These are phyloP conservation scores for Coreoperca whiteheadi DNA, from an alignment of 2,113 vertebrate species.

Conservation along the genomic window DNA sequence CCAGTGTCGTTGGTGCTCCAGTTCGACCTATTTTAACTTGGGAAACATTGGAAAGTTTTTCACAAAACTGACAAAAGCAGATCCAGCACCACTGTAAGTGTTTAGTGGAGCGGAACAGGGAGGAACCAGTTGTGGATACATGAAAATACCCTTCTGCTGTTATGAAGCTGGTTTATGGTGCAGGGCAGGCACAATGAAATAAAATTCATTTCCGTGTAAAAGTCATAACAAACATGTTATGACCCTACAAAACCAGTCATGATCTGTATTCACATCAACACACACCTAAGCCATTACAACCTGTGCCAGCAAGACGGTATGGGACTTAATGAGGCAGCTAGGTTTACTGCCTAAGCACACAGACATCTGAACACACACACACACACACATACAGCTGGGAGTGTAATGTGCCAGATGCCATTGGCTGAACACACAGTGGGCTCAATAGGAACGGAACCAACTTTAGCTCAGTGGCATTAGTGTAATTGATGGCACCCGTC, in stretches of 20 bases:
- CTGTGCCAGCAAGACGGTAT: slow-evolving; percentile 43
- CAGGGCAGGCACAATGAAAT: slow-evolving; percentile 51
- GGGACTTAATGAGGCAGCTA: slow-evolving; percentile 65
- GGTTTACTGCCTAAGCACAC: slow-evolving; percentile 56
- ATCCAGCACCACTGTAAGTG: not conserved
- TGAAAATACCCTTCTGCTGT: slow-evolving; percentile 31
- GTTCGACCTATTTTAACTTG: not conserved
- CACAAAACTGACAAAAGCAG: not conserved
- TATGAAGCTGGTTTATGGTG: slow-evolving; percentile 46
- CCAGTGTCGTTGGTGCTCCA: not conserved
- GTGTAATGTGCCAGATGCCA: slow-evolving; percentile 67
- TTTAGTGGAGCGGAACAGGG: slow-evolving; percentile 6
- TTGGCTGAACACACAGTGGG: slow-evolving; percentile 58
- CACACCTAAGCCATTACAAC: slow-evolving; percentile 52
- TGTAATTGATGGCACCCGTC: slow-evolving; percentile 62
- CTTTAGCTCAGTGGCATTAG: slow-evolving; percentile 55
- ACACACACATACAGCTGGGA: slow-evolving; percentile 56
- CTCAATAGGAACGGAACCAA: slow-evolving; percentile 55
- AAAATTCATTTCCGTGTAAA: slow-evolving; percentile 60
- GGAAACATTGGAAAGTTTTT: not conserved
- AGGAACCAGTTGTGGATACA: slow-evolving; percentile 2
- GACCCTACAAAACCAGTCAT: slow-evolving; percentile 37
- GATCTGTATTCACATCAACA: slow-evolving; percentile 42
- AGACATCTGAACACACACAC: slow-evolving; percentile 29
- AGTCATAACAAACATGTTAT: slow-evolving; percentile 61